Percentiles rank a stretch among this genome's conserved stretches.
These are phyloP conservation scores for Chinchilla lanigera DNA, from an alignment of 2,113 vertebrate species.

Conservation along the genomic window DNA sequence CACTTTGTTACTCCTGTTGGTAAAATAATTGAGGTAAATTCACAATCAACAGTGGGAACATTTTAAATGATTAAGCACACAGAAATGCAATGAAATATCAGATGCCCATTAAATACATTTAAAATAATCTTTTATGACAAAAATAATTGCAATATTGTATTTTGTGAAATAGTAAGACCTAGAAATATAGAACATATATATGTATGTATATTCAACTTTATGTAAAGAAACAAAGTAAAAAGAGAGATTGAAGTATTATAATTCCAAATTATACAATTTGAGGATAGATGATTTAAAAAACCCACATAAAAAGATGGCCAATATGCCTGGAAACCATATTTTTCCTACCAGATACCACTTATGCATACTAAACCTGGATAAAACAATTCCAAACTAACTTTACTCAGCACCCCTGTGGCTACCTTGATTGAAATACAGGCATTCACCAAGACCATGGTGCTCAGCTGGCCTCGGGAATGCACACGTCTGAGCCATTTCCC, in stretches of 20 bases:
- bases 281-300: not conserved
- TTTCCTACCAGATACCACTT: not conserved
- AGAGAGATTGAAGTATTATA: not conserved
- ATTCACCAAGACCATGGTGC: constrained; percentile 51
- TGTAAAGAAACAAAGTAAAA: not conserved
- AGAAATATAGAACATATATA: not conserved
- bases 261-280: not conserved
- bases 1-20: not conserved
- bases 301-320: not conserved
- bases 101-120: not conserved
- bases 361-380: not conserved
- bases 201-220: not conserved
- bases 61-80: not conserved
- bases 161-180: not conserved
- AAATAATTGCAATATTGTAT: constrained; percentile 14
- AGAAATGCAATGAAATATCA: not conserved
- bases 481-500: constrained; percentile 82
- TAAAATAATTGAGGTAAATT: constrained; percentile 25
- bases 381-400: not conserved
- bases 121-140: constrained; percentile 38
- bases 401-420: not conserved
- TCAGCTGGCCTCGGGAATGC: constrained; percentile 81
- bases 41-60: not conserved
- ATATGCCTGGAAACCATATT: not conserved
- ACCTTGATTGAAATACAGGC: constrained; percentile 73